Evolutionary conservation across 2,888 invertebrate genomes (phyloP).

Genomic region (Amblyjoppa fuscipennis): DNA sequence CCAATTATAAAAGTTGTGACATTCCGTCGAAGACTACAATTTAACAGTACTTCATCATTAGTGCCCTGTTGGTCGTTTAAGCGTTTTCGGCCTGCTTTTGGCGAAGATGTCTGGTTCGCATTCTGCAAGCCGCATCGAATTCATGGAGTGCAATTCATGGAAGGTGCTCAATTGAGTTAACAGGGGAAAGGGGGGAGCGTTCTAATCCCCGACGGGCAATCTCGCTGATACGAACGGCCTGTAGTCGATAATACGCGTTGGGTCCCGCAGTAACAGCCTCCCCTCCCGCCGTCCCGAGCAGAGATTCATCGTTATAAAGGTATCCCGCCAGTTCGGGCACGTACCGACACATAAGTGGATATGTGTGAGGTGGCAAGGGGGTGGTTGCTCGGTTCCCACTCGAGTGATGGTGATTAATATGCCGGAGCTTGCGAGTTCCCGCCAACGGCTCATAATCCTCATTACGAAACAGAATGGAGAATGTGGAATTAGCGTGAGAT

Average conservation of each 20-base stretch:
- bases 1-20: neutral
- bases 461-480: constrained; percentile 67
- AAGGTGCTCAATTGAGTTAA: constrained; percentile 51
- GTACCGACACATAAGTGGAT: constrained; percentile 12
- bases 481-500: constrained; percentile 72
- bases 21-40: neutral
- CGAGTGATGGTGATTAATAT: constrained; percentile 76
- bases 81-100: neutral
- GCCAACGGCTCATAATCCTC: constrained; percentile 70
- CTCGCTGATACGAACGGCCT: constrained; percentile 56
- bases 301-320: constrained; percentile 48
- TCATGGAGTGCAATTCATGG: constrained; percentile 25
- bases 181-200: constrained; percentile 31
- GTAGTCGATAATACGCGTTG: constrained; percentile 48
- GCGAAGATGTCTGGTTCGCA: neutral
- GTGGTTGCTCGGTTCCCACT: constrained; percentile 59
- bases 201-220: constrained; percentile 62
- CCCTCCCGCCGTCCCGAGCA: constrained; percentile 41
- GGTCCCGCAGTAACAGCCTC: constrained; percentile 40
- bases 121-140: neutral
- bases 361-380: constrained; percentile 4
- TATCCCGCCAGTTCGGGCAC: constrained; percentile 3
- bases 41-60: neutral
- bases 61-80: neutral
- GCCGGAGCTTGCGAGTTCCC: constrained; percentile 56